Conservation (phyloP, 92 coral and sea anemone species). For the Porites rus region DNA sequence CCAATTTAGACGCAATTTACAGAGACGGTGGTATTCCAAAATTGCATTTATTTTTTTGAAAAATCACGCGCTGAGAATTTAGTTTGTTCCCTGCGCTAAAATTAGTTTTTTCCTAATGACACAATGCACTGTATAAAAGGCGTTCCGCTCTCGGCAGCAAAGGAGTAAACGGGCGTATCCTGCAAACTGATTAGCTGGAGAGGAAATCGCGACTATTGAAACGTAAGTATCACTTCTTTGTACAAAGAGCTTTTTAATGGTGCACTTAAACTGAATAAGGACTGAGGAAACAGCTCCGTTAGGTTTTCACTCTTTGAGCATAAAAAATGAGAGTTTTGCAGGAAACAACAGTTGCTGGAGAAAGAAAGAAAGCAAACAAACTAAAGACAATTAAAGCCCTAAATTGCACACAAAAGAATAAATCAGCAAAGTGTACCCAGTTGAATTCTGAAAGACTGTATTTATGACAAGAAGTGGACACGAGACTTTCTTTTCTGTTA, state of each 20-base stretch:
- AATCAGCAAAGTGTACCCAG: too few relatives aligned
- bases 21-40: not conserved
- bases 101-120: conserved; percentile 12
- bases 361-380: not conserved
- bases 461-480: too few relatives aligned
- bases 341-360: not conserved
- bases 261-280: not conserved
- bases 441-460: too few relatives aligned
- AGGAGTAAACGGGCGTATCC: not conserved
- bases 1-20: not conserved
- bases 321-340: not conserved
- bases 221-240: conserved; percentile 8
- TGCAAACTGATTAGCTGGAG: not conserved
- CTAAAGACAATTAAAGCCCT: not conserved
- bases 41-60: not conserved
- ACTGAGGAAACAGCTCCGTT: not conserved
- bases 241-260: not conserved
- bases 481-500: too few relatives aligned
- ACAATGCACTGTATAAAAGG: conserved; percentile 24
- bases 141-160: not conserved
- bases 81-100: not conserved
- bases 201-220: not conserved
- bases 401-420: too few relatives aligned
- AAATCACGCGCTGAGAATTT: not conserved
- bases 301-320: not conserved